A percentile compares a stretch with the other conserved stretches of the same genome.
Evolutionary conservation across 2,888 invertebrate genomes (phyloP).

Genomic region (Griposia aprilina): DNA sequence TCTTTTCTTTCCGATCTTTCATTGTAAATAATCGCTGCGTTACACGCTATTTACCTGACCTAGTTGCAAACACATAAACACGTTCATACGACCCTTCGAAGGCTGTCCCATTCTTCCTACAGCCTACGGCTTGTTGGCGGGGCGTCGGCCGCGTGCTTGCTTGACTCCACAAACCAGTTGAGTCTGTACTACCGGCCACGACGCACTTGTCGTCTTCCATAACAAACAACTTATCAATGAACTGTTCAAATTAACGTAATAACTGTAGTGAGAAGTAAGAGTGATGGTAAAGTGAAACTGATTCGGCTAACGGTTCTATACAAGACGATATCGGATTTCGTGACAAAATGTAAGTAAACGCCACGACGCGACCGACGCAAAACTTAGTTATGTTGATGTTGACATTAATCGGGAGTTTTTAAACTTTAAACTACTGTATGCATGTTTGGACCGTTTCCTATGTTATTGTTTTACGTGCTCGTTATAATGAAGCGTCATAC

Average conservation of each 20-base stretch:
- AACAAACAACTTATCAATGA: constrained; percentile 75
- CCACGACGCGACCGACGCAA: constrained; percentile 35
- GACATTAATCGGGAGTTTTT: constrained; percentile 51
- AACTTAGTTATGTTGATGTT: constrained; percentile 49
- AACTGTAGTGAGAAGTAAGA: constrained; percentile 77
- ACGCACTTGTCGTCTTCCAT: constrained; percentile 63
- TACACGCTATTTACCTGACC: constrained; percentile 69
- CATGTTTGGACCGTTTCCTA: constrained; percentile 16
- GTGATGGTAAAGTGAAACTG: constrained; percentile 86
- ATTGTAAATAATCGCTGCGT: constrained; percentile 43
- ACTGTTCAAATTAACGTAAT: constrained; percentile 68
- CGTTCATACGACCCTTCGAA: constrained; percentile 74
- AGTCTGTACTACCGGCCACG: constrained; percentile 72
- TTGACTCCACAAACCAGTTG: constrained; percentile 80
- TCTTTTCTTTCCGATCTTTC: constrained; percentile 46
- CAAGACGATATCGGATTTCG: constrained; percentile 58
- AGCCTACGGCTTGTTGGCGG: constrained; percentile 71
- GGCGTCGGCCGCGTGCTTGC: constrained; percentile 75
- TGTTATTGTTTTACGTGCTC: constrained; percentile 53
- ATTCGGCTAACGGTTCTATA: constrained; percentile 63
- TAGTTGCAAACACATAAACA: constrained; percentile 70
- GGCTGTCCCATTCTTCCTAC: constrained; percentile 71
- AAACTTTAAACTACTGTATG: constrained; percentile 41
- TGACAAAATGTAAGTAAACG: constrained; percentile 61
- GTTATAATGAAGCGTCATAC: constrained; percentile 35